Percentiles rank a stretch among this genome's conserved stretches.
phyloP scores from a whole-genome alignment of 2,113 vertebrate species.

The Capra hircus region DNA sequence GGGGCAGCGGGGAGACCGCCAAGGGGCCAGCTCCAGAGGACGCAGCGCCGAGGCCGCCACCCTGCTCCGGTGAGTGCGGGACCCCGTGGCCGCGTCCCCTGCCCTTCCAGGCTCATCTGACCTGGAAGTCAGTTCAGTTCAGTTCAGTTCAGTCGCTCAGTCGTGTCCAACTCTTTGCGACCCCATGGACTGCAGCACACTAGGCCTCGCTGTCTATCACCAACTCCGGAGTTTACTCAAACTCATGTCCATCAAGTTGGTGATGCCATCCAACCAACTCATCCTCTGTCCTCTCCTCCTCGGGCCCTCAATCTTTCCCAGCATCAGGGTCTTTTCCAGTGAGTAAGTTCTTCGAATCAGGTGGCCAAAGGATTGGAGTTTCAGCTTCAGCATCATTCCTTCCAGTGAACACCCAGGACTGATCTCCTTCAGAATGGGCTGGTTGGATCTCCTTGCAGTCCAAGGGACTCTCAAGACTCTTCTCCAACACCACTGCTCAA shows the following conservation, averaged over 20 bases:
- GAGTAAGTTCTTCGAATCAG: background rate
- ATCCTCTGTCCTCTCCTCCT: background rate
- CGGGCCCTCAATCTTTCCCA: rapidly evolving
- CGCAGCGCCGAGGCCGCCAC: background rate
- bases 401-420: background rate
- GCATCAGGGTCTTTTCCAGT: background rate
- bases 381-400: background rate
- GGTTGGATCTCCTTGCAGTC: background rate
- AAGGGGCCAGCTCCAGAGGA: background rate
- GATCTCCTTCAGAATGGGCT: background rate
- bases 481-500: background rate
- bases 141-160: background rate
- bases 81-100: background rate
- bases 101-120: background rate
- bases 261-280: background rate
- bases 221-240: background rate
- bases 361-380: background rate
- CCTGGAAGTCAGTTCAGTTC: background rate
- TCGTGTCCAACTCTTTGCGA: background rate
- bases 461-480: background rate
- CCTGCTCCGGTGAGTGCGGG: constrained; percentile 13
- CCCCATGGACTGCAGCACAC: background rate
- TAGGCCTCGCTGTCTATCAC: background rate
- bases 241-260: background rate
- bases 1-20: background rate